Conservation (phyloP, 2,113 vertebrate species). For the Halcyon malimbica region DNA sequence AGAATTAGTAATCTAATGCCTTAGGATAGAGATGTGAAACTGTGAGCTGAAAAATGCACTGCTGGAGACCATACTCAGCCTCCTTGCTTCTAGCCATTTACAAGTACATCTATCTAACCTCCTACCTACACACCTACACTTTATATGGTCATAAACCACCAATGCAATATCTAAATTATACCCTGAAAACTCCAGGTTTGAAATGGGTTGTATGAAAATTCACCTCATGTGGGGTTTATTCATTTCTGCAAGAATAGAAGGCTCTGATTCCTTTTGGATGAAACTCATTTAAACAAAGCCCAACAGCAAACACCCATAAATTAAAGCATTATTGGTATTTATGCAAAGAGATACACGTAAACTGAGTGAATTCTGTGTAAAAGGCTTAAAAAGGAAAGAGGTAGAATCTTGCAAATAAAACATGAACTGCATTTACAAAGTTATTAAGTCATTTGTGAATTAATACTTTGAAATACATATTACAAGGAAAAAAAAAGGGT, state of each 20-base stretch:
- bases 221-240: constrained; percentile 68
- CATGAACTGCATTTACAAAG: background rate
- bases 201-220: constrained; percentile 68
- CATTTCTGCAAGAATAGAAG: constrained; percentile 67
- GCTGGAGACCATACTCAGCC: constrained; percentile 56
- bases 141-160: constrained; percentile 69
- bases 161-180: constrained; percentile 72
- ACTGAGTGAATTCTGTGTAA: constrained; percentile 11
- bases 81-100: constrained; percentile 69
- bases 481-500: background rate
- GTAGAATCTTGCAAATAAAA: background rate
- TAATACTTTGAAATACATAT: background rate
- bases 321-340: constrained; percentile 69
- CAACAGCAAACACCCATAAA: constrained; percentile 67
- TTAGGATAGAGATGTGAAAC: constrained; percentile 75
- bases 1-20: constrained; percentile 77
- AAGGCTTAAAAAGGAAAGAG: background rate
- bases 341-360: constrained; percentile 12
- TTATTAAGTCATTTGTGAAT: background rate
- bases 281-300: constrained; percentile 73
- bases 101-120: constrained; percentile 62
- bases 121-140: constrained; percentile 71
- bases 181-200: constrained; percentile 66
- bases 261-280: constrained; percentile 57
- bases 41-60: constrained; percentile 76